A percentile compares a stretch with the other conserved stretches of the same genome.
These are phyloP conservation scores for Virgularia gustaviana DNA, from an alignment of 92 coral and sea anemone genomes.

Conservation along the genomic window DNA sequence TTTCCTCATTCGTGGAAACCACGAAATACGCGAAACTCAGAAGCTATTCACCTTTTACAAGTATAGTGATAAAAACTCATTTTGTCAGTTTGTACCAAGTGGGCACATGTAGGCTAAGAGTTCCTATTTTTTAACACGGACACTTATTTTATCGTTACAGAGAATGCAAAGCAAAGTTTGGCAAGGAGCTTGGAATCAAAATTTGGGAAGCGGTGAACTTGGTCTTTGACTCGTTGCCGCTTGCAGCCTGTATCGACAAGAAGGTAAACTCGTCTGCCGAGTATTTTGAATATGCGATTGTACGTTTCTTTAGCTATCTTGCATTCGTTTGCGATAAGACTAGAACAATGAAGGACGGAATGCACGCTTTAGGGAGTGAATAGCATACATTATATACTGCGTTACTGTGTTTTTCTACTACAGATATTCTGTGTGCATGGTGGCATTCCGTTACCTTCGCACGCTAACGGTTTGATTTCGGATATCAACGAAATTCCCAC, in stretches of 20 bases:
- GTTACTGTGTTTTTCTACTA: not conserved
- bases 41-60: slow-evolving; percentile 70
- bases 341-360: too few relatives aligned
- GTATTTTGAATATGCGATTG: not conserved
- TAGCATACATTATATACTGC: not conserved
- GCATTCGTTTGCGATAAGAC: too few relatives aligned
- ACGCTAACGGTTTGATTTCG: slow-evolving; percentile 63
- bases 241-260: slow-evolving; percentile 74
- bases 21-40: slow-evolving; percentile 70
- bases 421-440: slow-evolving; percentile 90
- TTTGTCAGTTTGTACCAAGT: not conserved
- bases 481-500: slow-evolving; percentile 64
- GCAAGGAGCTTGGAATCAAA: slow-evolving; percentile 62
- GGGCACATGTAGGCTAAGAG: not conserved
- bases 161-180: slow-evolving; percentile 74
- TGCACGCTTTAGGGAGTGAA: too few relatives aligned
- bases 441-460: slow-evolving; percentile 77
- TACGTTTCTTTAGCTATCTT: too few relatives aligned
- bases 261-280: slow-evolving; percentile 47
- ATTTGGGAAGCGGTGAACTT: slow-evolving; percentile 77
- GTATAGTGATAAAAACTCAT: slow-evolving; percentile 25
- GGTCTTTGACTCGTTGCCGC: slow-evolving; percentile 73
- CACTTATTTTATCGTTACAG: too few relatives aligned
- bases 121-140: too few relatives aligned
- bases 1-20: slow-evolving; percentile 85